A percentile compares a stretch with the other conserved stretches of the same genome.
phyloP scores from a whole-genome alignment of 2,888 invertebrate species.

The Ypsolopha sequella region DNA sequence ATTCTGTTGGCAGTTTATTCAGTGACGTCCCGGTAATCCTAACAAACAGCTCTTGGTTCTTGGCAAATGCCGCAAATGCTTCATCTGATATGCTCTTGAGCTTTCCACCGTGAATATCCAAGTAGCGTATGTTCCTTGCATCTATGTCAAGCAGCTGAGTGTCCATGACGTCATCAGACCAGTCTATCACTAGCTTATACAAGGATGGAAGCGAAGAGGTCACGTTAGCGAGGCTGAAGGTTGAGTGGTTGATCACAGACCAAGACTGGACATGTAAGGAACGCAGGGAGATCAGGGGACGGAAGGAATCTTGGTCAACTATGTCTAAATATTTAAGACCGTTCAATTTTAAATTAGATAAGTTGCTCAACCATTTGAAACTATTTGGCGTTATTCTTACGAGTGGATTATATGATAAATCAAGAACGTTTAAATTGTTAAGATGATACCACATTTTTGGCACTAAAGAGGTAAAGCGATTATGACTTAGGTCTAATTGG shows the following conservation, averaged over 20 bases:
- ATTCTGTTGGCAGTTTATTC: conserved; percentile 82
- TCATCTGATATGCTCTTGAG: conserved; percentile 81
- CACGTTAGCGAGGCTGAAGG: conserved; percentile 76
- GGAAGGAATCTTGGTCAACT: conserved; percentile 81
- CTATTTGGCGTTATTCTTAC: conserved; percentile 79
- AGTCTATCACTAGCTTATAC: conserved; percentile 80
- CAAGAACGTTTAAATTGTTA: conserved; percentile 79
- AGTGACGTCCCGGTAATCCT: conserved; percentile 84
- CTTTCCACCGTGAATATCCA: conserved; percentile 84
- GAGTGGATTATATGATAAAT: conserved; percentile 87
- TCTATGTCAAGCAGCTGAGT: conserved; percentile 83
- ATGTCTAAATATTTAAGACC: conserved; percentile 79
- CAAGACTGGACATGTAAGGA: conserved; percentile 80
- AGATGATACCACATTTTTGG: conserved; percentile 81
- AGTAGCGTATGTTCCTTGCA: conserved; percentile 81
- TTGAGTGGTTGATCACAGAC: conserved; percentile 79
- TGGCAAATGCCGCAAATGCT: conserved; percentile 81
- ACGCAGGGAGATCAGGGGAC: conserved; percentile 78
- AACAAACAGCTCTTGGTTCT: conserved; percentile 81
- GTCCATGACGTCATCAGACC: conserved; percentile 79
- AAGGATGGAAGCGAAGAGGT: conserved; percentile 80
- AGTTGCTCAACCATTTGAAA: conserved; percentile 76
- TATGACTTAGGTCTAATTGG: conserved; percentile 80
- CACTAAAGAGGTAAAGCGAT: conserved; percentile 81
- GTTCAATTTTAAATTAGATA: conserved; percentile 82